Evolutionary conservation across 2,888 invertebrate species (phyloP).

Genomic region (Quadroppia sp.): DNA sequence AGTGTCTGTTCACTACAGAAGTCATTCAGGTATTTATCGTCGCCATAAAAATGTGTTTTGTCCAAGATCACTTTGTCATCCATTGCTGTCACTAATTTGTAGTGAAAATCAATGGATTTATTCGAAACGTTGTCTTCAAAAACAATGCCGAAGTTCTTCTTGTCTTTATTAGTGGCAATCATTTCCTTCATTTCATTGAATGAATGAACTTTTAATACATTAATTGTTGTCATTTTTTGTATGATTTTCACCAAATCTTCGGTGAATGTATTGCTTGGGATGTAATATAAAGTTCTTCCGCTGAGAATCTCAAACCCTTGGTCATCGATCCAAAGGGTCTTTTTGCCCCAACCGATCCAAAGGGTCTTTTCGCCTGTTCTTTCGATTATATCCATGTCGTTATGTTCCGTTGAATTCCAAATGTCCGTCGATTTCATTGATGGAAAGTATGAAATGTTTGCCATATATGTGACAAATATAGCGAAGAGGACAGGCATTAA

Average conservation of each 20-base stretch:
- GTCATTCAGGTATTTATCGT: too few relatives aligned
- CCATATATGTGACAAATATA: neutral
- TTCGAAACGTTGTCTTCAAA: too few relatives aligned
- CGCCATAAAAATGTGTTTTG: too few relatives aligned
- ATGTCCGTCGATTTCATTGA: neutral
- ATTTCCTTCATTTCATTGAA: neutral
- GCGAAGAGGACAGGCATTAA: conserved; percentile 23
- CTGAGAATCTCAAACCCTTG: neutral
- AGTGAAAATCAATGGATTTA: too few relatives aligned
- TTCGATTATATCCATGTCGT: too few relatives aligned
- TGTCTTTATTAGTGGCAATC: neutral
- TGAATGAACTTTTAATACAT: neutral
- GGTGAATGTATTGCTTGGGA: neutral
- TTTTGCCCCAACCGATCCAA: too few relatives aligned
- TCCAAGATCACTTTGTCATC: too few relatives aligned
- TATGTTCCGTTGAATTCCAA: neutral
- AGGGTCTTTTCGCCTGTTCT: neutral
- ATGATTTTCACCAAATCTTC: neutral
- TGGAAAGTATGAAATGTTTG: neutral
- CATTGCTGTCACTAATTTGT: too few relatives aligned
- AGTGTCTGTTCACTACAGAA: neutral
- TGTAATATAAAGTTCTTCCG: neutral
- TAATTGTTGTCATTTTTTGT: too few relatives aligned
- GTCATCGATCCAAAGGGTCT: neutral
- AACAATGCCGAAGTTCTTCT: neutral